Base-by-base conservation (phyloP, 2,888 invertebrate genomes). In the Cosmorhoe ocellata region DNA sequence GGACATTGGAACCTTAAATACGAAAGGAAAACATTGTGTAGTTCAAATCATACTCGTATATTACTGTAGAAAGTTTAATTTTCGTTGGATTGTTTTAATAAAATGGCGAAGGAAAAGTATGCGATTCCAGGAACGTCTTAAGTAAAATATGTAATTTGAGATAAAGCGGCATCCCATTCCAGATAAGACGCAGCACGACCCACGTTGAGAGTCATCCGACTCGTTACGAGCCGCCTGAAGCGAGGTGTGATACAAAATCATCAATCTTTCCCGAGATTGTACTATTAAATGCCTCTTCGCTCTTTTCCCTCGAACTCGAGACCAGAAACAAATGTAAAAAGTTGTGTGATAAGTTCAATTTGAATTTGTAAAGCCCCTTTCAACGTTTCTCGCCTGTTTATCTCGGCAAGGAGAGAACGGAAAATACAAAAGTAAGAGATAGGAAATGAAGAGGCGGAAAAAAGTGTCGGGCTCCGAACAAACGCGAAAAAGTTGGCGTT, bases 361-460 rank as follows among this genome's bases (percentile, higher is more conserved):
- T 89, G 90, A 90, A 90, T 90, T 90, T 90, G 90, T 89, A 90
- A 90, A 90, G 90, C 90, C 88, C 90, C 86, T 90, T 90, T 90
- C 88, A 88, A 72, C 90, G 85, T 85, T 85, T 86, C 87, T 86
- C 90, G 86, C 87, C 89, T 88, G 90, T 89, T 90, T 90, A 90
- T 90, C 90, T 88, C 84, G 79, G 77, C 78, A 74, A 79, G 82
- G 83, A 88, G 76, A 80, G 87, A 87, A 82, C 85, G 81, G 77
- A 86, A 88, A 89, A 89, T 89, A 90, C 89, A 89, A 90, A 89
- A 89, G 90, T 90, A 89, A 88, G 87, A 90, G 90, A 90, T 90
- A 89, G 89, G 88, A 89, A 90, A 89, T 89, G 90, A 89, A 89
- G 90, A 88, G 87, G 84, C 86, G 90, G 86, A 89, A 89, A 89